phyloP scores from a whole-genome alignment of 1,140 invertebrate species.

The Phortica variegata region DNA sequence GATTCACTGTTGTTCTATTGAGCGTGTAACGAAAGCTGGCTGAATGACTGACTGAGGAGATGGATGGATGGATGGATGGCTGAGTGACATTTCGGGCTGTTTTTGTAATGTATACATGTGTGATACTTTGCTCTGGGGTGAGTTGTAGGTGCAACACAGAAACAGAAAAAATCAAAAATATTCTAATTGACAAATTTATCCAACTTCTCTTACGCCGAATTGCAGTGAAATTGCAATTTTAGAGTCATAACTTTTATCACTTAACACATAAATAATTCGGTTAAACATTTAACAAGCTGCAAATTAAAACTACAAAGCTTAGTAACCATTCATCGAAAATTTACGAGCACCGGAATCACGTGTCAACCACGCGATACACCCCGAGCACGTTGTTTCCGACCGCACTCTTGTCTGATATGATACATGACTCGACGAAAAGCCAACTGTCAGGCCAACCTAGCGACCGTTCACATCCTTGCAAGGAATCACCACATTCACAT shows the following conservation, averaged over 20 bases:
- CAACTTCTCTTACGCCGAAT: too few relatives aligned
- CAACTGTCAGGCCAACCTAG: neutral
- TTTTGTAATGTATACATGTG: too few relatives aligned
- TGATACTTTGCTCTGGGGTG: neutral
- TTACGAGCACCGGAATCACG: conserved; percentile 54
- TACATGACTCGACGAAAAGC: conserved; percentile 49
- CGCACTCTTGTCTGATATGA: conserved; percentile 31
- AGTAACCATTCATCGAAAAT: conserved; percentile 46
- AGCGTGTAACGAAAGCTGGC: conserved; percentile 7
- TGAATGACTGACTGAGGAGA: conserved; percentile 19
- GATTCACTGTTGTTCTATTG: conserved; percentile 17
- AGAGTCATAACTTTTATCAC: conserved; percentile 11
- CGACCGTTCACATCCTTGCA: too few relatives aligned
- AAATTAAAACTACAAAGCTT: conserved; percentile 56
- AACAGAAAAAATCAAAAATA: too few relatives aligned
- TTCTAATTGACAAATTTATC: too few relatives aligned
- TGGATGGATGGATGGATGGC: conserved; percentile 37
- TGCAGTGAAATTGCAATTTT: too few relatives aligned
- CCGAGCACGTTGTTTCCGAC: conserved; percentile 18
- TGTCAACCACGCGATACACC: conserved; percentile 47
- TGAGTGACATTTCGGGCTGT: conserved; percentile 43
- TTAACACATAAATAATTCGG: conserved; percentile 52
- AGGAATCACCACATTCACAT: neutral
- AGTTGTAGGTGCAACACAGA: neutral
- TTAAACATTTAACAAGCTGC: conserved; percentile 52